A percentile compares a stretch with the other conserved stretches of the same genome.
phyloP scores from a whole-genome alignment of 2,113 vertebrate species.

The Alethe diademata region DNA sequence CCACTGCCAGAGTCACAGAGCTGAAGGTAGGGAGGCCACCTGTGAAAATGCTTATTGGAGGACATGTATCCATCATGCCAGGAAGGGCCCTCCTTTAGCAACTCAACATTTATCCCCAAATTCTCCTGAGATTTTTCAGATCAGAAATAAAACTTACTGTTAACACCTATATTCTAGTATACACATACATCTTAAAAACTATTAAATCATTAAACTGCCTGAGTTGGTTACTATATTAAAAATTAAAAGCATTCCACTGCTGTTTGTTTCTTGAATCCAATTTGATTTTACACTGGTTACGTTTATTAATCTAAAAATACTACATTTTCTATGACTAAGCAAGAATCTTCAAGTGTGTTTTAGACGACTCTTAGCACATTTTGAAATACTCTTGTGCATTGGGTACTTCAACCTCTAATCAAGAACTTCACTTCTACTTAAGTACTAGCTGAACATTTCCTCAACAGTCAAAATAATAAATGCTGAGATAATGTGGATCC shows the following conservation, averaged over 20 bases:
- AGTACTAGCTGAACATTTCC: neutral
- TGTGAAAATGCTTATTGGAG: neutral
- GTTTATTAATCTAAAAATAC: neutral
- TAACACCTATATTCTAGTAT: neutral
- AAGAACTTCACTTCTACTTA: neutral
- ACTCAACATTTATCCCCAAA: neutral
- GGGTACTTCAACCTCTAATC: neutral
- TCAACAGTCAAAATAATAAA: neutral
- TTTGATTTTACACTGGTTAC: neutral
- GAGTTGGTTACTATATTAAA: neutral
- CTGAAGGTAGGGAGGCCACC: rapidly evolving
- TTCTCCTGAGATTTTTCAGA: neutral
- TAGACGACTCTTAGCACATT: neutral
- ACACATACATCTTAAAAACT: rapidly evolving
- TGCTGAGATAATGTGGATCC: neutral
- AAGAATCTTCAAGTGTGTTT: neutral
- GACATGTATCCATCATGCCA: rapidly evolving
- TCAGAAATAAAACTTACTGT: neutral
- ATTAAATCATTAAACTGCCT: neutral
- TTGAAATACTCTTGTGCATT: neutral
- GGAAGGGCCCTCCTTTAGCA: neutral
- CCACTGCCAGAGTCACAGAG: neutral
- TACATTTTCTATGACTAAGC: neutral
- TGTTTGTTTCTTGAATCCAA: neutral
- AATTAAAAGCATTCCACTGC: neutral